Percentiles rank a stretch among this genome's conserved stretches.
Evolutionary conservation across 2,888 invertebrate genomes (phyloP).

Genomic region (Eristalis arbustorum): DNA sequence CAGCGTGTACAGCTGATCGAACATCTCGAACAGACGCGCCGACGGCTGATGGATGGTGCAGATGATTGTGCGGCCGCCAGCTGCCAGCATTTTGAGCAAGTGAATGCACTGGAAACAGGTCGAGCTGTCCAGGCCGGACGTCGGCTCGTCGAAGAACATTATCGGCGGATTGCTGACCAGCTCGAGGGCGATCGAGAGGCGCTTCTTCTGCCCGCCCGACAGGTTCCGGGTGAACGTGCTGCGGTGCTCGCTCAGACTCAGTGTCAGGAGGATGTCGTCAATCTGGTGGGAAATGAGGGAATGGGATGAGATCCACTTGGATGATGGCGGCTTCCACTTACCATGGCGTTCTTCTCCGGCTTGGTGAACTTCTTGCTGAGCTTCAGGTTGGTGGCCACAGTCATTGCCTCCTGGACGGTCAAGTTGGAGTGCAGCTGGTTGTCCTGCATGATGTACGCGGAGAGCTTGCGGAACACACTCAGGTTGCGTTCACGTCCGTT

Average conservation of each 20-base stretch:
- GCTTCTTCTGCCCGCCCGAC: conserved; percentile 97
- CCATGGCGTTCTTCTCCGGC: conserved; percentile 90
- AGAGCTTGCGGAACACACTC: conserved; percentile 93
- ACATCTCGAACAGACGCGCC: conserved; percentile 97
- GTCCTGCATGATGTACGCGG: conserved; percentile 97
- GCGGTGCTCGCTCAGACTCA: conserved; percentile 92
- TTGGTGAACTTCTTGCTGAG: conserved; percentile 87
- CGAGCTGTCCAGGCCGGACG: conserved; percentile 96
- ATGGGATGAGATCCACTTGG: not conserved
- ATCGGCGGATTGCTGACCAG: conserved; percentile 97
- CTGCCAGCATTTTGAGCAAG: conserved; percentile 91
- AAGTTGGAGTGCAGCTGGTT: conserved; percentile 95
- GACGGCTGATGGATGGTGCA: conserved; percentile 97
- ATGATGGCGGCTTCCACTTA: conserved; percentile 81
- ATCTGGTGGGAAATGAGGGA: conserved; percentile 85
- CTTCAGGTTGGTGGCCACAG: conserved; percentile 94
- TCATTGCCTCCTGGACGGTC: conserved; percentile 96
- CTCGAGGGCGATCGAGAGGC: conserved; percentile 95
- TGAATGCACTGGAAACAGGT: conserved; percentile 97
- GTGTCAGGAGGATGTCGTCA: conserved; percentile 93
- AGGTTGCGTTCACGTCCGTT: conserved; percentile 91
- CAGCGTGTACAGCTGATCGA: conserved; percentile 95
- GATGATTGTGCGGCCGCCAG: conserved; percentile 95
- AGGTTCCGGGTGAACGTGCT: conserved; percentile 94
- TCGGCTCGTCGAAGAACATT: conserved; percentile 99